phyloP scores from a whole-genome alignment of 2,797 vertebrate species.

The Intellagama lesueurii region DNA sequence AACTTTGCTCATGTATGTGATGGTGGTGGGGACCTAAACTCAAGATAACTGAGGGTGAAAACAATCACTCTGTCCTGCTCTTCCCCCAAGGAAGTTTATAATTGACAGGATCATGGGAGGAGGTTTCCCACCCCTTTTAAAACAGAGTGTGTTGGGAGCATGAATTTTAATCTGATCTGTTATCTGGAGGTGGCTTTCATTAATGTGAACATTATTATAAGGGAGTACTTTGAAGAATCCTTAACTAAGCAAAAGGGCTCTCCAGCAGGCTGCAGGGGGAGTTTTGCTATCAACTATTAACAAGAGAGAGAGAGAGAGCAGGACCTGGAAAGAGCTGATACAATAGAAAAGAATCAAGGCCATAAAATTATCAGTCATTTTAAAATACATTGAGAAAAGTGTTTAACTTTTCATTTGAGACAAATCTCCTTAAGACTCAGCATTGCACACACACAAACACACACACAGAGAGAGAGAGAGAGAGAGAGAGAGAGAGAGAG shows the following conservation, averaged over 20 bases:
- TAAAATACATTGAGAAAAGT: too few species aligned
- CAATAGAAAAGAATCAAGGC: background rate
- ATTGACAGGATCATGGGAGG: background rate
- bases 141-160: background rate
- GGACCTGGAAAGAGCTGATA: background rate
- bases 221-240: constrained; percentile 1
- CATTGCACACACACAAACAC: too few species aligned
- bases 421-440: too few species aligned
- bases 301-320: background rate
- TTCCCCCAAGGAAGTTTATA: background rate
- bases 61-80: background rate
- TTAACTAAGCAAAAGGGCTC: background rate
- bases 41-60: background rate
- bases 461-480: too few species aligned
- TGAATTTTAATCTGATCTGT: constrained; percentile 5
- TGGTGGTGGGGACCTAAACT: background rate
- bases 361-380: background rate
- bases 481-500: too few species aligned
- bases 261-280: background rate
- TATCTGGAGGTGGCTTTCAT: constrained; percentile 6
- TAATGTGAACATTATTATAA: background rate
- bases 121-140: background rate
- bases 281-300: background rate
- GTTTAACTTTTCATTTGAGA: too few species aligned
- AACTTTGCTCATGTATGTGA: background rate